Conservation (phyloP, 2,888 invertebrate species). For the Xanthorhoe spadicearia region DNA sequence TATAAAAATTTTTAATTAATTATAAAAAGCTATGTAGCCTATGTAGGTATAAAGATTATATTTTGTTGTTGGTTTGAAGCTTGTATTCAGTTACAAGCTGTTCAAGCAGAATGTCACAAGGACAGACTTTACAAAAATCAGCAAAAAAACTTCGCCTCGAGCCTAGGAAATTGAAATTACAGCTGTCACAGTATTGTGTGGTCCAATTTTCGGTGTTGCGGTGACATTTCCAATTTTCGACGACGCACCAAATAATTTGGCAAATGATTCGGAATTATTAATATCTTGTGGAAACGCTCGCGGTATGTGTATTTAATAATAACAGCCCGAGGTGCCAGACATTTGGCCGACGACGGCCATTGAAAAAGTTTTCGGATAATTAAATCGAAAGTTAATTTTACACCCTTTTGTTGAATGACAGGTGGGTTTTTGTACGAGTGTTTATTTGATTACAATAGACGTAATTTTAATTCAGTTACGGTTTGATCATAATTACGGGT, state of each 20-base stretch:
- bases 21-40: no score
- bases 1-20: no score
- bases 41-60: no score
- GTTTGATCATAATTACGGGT: conserved; percentile 18
- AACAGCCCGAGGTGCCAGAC: conserved; percentile 42
- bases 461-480: conserved; percentile 26
- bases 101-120: background rate
- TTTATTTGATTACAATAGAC: conserved; percentile 35
- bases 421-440: conserved; percentile 31
- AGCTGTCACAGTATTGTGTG: conserved; percentile 46
- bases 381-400: conserved; percentile 36
- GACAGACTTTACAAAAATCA: conserved; percentile 10
- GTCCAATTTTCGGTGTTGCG: conserved; percentile 35
- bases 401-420: conserved; percentile 38
- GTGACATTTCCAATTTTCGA: conserved; percentile 40
- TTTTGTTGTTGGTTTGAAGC: background rate
- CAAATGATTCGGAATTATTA: conserved; percentile 37
- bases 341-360: conserved; percentile 43
- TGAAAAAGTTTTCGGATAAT: conserved; percentile 40
- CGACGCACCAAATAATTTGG: conserved; percentile 33
- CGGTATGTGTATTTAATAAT: conserved; percentile 39
- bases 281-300: conserved; percentile 42
- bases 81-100: background rate
- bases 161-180: conserved; percentile 39
- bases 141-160: conserved; percentile 32